Conservation (phyloP, 1,140 invertebrate genomes). For the Drosophila miranda region DNA sequence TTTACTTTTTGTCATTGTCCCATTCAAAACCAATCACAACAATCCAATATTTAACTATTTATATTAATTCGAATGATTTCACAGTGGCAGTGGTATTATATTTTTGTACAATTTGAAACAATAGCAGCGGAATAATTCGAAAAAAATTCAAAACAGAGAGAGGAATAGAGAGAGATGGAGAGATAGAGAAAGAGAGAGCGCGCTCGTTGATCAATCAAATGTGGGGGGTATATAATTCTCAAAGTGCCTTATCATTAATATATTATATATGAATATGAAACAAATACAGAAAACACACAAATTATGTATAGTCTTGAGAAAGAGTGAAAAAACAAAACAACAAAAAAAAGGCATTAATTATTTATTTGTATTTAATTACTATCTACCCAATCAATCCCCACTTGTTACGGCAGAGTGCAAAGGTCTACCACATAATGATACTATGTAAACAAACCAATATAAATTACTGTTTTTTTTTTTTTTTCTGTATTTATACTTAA, state of each 20-base stretch:
- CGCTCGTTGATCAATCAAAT: slow-evolving; percentile 25
- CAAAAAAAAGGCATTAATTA: slow-evolving; percentile 57
- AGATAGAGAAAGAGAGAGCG: slow-evolving; percentile 10
- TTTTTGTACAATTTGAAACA: slow-evolving; percentile 12
- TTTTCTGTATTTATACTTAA: slow-evolving; percentile 41
- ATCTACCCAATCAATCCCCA: slow-evolving; percentile 18
- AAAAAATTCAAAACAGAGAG: not conserved
- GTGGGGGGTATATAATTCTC: slow-evolving; percentile 64
- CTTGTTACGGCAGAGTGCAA: slow-evolving; percentile 47
- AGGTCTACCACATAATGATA: slow-evolving; percentile 21
- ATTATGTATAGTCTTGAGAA: slow-evolving; percentile 42
- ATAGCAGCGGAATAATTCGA: slow-evolving; percentile 13
- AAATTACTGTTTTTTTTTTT: slow-evolving; percentile 14
- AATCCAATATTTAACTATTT: slow-evolving; percentile 38
- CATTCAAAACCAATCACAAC: slow-evolving; percentile 22
- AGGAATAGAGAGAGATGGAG: slow-evolving; percentile 1
- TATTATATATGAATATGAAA: slow-evolving; percentile 49
- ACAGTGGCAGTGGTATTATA: slow-evolving; percentile 11
- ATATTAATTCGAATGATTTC: slow-evolving; percentile 28
- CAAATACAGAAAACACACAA: slow-evolving; percentile 23
- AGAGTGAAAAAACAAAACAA: slow-evolving; percentile 22
- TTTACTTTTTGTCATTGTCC: slow-evolving; percentile 17
- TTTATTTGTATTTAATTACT: slow-evolving; percentile 68
- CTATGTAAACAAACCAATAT: slow-evolving; percentile 23
- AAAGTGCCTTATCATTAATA: slow-evolving; percentile 77